Evolutionary conservation across 2,113 vertebrate genomes (phyloP).

Genomic region (Toxotes jaculatrix): DNA sequence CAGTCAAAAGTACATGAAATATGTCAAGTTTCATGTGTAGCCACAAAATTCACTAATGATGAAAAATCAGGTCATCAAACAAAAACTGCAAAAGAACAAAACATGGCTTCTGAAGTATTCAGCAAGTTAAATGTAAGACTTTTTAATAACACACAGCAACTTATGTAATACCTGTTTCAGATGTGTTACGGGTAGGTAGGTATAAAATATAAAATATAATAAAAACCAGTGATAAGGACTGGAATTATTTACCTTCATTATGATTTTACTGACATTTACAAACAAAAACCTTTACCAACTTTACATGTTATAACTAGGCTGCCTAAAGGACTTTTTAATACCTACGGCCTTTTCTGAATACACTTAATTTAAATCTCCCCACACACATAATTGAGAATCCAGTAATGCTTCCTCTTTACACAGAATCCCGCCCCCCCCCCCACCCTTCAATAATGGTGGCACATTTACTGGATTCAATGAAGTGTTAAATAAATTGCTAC

Average conservation of each 20-base stretch:
- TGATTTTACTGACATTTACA: no score
- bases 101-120: no score
- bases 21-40: not conserved
- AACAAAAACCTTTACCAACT: no score
- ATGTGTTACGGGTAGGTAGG: not conserved
- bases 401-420: slow-evolving; percentile 32
- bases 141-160: not conserved
- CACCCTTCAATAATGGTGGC: slow-evolving; percentile 15
- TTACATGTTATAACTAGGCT: no score
- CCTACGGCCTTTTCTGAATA: no score
- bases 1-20: not conserved
- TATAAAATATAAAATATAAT: not conserved
- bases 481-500: slow-evolving; percentile 68
- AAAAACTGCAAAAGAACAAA: no score
- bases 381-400: slow-evolving; percentile 26
- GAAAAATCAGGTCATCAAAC: no score
- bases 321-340: no score
- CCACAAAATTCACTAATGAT: no score
- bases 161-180: not conserved
- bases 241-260: not conserved
- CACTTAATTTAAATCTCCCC: not conserved
- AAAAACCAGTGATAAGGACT: not conserved
- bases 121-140: no score
- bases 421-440: not conserved
- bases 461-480: slow-evolving; percentile 64